Evolutionary conservation across 2,797 vertebrate genomes (phyloP).

Genomic region (Coregonus suidteri): DNA sequence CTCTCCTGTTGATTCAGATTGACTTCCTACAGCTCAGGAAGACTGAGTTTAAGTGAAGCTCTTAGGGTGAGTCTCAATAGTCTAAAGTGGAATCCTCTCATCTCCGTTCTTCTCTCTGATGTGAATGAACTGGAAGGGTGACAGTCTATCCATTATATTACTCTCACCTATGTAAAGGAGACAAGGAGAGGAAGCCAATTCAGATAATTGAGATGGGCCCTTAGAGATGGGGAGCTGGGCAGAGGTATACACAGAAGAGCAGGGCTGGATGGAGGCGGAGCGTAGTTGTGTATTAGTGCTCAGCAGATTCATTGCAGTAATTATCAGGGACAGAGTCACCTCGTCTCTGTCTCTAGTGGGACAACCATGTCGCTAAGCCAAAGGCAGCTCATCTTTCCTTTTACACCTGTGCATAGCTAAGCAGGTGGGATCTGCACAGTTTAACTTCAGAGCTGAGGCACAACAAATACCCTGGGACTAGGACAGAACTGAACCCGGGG

Average conservation of each 20-base stretch:
- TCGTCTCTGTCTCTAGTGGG: slow-evolving; percentile 3
- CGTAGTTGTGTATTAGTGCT: slow-evolving; percentile 47
- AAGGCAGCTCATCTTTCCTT: slow-evolving; percentile 10
- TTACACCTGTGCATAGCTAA: slow-evolving; percentile 21
- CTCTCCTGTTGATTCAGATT: not conserved
- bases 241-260: not conserved
- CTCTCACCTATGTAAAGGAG: slow-evolving; percentile 6
- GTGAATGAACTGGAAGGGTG: slow-evolving; percentile 8
- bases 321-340: slow-evolving; percentile 44
- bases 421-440: not conserved
- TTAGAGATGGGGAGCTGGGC: not conserved
- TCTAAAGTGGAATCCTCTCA: slow-evolving; percentile 16
- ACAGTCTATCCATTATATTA: slow-evolving; percentile 9
- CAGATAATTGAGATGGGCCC: not conserved
- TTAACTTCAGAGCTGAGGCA: slow-evolving; percentile 8
- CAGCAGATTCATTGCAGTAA: slow-evolving; percentile 58
- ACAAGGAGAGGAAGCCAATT: not conserved
- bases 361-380: slow-evolving; percentile 22
- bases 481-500: not conserved
- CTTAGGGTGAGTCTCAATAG: slow-evolving; percentile 19
- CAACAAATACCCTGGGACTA: slow-evolving; percentile 7
- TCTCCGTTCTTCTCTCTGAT: not conserved
- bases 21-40: slow-evolving; percentile 13
- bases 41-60: slow-evolving; percentile 29
- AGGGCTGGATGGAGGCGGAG: slow-evolving; percentile 26